Percentiles rank a stretch among this genome's conserved stretches.
These are phyloP conservation scores for Hippocampus barbouri DNA, from an alignment of 2,113 vertebrate species.

Conservation along the genomic window DNA sequence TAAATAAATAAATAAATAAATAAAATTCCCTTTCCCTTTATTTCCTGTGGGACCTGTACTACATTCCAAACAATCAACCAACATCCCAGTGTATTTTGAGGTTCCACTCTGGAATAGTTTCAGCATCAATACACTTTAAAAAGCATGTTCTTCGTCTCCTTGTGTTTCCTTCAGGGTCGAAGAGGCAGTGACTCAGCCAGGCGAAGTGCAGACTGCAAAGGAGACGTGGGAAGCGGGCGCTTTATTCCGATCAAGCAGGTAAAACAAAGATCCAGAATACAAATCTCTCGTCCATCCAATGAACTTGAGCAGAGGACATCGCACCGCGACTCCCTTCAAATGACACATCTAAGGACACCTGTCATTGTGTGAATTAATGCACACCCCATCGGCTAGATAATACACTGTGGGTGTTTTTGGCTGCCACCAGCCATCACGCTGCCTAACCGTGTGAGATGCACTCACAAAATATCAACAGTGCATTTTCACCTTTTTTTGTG, in stretches of 20 bases:
- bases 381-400: constrained; percentile 29
- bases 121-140: constrained; percentile 2
- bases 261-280: constrained; percentile 27
- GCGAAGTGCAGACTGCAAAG: constrained; percentile 82
- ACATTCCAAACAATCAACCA: background rate
- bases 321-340: constrained; percentile 18
- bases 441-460: constrained; percentile 27
- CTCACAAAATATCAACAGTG: constrained; percentile 17
- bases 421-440: constrained; percentile 19
- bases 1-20: too few species aligned
- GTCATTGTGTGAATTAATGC: constrained; percentile 30
- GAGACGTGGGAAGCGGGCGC: constrained; percentile 80
- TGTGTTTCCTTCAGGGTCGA: constrained; percentile 76
- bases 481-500: constrained; percentile 26
- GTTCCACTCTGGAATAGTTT: background rate
- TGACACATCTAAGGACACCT: constrained; percentile 19
- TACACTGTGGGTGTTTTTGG: constrained; percentile 38
- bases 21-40: background rate
- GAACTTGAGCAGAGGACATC: constrained; percentile 26
- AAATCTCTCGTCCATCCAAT: constrained; percentile 21
- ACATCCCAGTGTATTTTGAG: background rate
- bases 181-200: constrained; percentile 90
- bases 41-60: background rate
- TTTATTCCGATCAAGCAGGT: constrained; percentile 93
- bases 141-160: constrained; percentile 42